Evolutionary conservation across 2,113 vertebrate genomes (phyloP).

Genomic region (Tinamus guttatus): DNA sequence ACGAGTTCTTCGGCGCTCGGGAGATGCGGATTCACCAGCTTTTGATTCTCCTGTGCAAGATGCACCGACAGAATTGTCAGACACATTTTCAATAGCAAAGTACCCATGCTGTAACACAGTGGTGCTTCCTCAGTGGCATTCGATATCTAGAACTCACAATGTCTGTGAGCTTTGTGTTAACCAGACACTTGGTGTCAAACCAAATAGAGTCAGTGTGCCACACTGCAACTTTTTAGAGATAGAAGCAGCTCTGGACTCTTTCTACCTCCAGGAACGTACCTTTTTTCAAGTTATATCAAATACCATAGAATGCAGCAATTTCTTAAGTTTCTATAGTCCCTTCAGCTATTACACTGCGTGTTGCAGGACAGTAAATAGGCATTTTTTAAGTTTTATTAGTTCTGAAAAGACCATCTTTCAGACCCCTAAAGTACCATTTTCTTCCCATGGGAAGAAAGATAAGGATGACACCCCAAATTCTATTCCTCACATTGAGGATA

Average conservation of each 20-base stretch:
- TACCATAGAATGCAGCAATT: conserved; percentile 83
- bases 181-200: conserved; percentile 67
- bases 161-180: conserved; percentile 91
- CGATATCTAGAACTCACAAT: conserved; percentile 76
- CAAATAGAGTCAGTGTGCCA: conserved; percentile 61
- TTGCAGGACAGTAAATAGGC: conserved; percentile 82
- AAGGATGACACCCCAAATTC: conserved; percentile 23
- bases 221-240: conserved; percentile 79
- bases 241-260: conserved; percentile 82
- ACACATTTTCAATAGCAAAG: background rate
- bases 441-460: conserved; percentile 76
- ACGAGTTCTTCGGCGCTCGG: conserved; percentile 39
- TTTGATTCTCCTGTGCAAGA: conserved; percentile 37
- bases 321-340: conserved; percentile 86
- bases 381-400: conserved; percentile 55
- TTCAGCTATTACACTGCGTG: conserved; percentile 90
- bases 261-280: conserved; percentile 84
- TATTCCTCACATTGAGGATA: conserved; percentile 86
- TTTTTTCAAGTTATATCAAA: conserved; percentile 73
- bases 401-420: conserved; percentile 64
- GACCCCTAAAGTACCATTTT: conserved; percentile 56
- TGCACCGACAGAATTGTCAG: background rate
- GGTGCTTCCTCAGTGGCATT: conserved; percentile 77
- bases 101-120: conserved; percentile 89
- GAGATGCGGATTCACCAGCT: conserved; percentile 20